Base-by-base conservation (phyloP, 2,888 invertebrate species). In the Hetaerina titia region DNA sequence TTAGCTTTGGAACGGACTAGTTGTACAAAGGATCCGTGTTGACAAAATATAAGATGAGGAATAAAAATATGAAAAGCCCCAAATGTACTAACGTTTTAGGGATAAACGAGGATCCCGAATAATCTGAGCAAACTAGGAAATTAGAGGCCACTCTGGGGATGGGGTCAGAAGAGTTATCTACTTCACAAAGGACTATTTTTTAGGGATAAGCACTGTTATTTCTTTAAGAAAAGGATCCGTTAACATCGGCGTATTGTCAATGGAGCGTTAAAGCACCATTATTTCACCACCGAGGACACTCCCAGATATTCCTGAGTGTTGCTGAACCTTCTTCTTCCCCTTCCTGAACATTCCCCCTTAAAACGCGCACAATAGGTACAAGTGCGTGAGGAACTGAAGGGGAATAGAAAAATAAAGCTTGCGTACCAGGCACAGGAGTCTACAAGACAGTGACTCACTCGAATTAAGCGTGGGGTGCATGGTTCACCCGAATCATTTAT, bases 361-460 rank as follows among this genome's bases (percentile, higher is more conserved):
- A 89, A 56, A 22, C 57, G 57, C 22, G 57, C 89, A 58, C 89
- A 89, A 89, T 57, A 56, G 57, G 11, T 89, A 81, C 81, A 81
- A 58, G 58, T 89, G 89, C 89, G 56, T 89, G 89, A 15, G 89
- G 89, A 58, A 89, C 11, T 58, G 89, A 89, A 11, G 81, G 81
- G 81, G 31, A 81, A 31, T 31, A 31, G 31, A 81, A 81, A 81
- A 81, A 11, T 31, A 11, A 89, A 57, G 57, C 22, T 13, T 89
- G 7, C 19, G 89, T 89, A 89, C 89, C 89, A 58, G 89, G 89
- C 58, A 89, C 89, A 58, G n/a, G 89, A 89, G 56, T 58, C 11
- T 7, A 57, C 56, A 89, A 56, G 58, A n/a, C 56, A 57, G n/a
- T 89, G 89, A 89, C 89, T 89, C 89, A 89, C 57, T 22, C 56